Evolutionary conservation across 2,113 vertebrate species (phyloP).

Genomic region (Ibidorhyncha struthersii): DNA sequence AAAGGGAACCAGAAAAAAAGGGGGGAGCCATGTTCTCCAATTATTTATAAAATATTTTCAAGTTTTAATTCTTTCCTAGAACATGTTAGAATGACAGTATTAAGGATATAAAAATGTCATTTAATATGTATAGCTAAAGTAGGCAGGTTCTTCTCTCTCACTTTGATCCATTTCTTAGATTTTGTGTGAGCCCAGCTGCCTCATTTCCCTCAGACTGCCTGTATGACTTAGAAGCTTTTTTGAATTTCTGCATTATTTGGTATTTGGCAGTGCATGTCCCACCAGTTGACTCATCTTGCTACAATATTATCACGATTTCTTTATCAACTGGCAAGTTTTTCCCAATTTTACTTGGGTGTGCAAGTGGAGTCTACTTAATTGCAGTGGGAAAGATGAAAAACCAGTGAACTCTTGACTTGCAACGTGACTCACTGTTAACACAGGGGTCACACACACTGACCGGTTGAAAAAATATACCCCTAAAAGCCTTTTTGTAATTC

Average conservation of each 20-base stretch:
- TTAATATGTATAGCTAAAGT: background rate
- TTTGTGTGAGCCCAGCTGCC: background rate
- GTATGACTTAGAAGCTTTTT: background rate
- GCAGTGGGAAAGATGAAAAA: conserved; percentile 16
- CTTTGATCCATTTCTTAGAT: background rate
- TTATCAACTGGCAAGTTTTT: background rate
- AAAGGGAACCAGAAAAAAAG: background rate
- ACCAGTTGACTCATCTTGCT: background rate
- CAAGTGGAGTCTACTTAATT: background rate
- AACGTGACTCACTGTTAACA: conserved; percentile 20
- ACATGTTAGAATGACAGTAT: background rate
- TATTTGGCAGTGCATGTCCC: background rate
- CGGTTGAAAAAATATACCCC: conserved; percentile 33
- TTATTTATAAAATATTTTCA: background rate
- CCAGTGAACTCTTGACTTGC: background rate
- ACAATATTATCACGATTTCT: background rate
- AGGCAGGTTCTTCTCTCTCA: background rate
- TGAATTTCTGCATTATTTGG: background rate
- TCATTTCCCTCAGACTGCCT: background rate
- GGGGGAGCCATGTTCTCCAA: background rate
- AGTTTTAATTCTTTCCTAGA: background rate
- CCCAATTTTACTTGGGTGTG: background rate
- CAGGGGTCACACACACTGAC: background rate
- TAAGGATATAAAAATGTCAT: background rate
- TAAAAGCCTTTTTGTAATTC: background rate